These are phyloP conservation scores for Calliopum simillimum DNA, from an alignment of 2,888 invertebrate species.

Conservation along the genomic window DNA sequence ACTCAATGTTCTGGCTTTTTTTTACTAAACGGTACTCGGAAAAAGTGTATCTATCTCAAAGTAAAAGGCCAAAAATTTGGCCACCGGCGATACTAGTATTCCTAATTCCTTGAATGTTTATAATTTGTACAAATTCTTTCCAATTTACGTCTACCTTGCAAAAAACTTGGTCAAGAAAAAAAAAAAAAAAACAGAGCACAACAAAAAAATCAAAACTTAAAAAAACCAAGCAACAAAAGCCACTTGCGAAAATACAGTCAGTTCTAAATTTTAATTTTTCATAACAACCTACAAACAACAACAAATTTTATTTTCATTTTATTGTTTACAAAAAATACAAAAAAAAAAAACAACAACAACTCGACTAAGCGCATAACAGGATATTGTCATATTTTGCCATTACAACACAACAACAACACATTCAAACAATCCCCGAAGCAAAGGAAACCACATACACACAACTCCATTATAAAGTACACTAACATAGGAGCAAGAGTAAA, in stretches of 20 bases:
- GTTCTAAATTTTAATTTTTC: background rate
- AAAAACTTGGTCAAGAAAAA: background rate
- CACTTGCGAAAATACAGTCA: constrained; percentile 21
- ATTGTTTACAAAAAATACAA: background rate
- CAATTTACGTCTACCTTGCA: too few species aligned
- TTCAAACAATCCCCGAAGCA: background rate
- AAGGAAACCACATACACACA: background rate
- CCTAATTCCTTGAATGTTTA: too few species aligned
- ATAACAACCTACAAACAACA: constrained; percentile 21
- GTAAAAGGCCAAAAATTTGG: too few species aligned
- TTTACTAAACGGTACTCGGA: too few species aligned
- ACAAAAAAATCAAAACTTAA: background rate
- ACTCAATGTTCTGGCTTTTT: too few species aligned
- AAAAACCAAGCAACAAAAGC: background rate
- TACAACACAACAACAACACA: background rate
- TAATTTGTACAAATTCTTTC: too few species aligned
- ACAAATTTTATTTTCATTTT: background rate
- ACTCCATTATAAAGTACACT: background rate
- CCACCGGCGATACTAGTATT: too few species aligned
- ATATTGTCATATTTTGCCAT: constrained; percentile 1
- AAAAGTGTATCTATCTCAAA: too few species aligned
- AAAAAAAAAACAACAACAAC: background rate
- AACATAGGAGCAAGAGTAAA: background rate
- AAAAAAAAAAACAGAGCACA: background rate
- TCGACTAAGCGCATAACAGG: background rate